A percentile compares a stretch with the other conserved stretches of the same genome.
Conservation (phyloP, 2,888 invertebrate species). For the Mesorhabditis spiculigera region DNA sequence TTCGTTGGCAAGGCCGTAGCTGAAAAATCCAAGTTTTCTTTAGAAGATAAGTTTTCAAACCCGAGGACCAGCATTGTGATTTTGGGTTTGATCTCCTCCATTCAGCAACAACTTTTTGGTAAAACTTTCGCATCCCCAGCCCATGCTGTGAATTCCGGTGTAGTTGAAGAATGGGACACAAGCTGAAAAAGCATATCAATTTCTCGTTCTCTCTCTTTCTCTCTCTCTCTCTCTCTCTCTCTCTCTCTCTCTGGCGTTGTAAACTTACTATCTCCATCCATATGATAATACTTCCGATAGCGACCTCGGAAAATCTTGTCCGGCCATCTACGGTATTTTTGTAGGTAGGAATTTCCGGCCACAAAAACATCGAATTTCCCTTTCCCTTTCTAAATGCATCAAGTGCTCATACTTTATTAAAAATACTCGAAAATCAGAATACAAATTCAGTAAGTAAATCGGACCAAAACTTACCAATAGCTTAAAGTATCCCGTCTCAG, state of each 20-base stretch:
- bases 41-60: neutral
- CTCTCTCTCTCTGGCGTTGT: no score
- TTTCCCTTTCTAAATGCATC: neutral
- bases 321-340: neutral
- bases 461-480: no score
- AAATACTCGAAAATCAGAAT: no score
- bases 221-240: no score
- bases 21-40: neutral
- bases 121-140: neutral
- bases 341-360: neutral
- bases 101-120: neutral
- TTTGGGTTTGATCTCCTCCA: neutral
- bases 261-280: neutral
- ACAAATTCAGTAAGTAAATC: no score
- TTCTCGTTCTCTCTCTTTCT: no score
- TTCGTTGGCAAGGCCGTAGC: neutral
- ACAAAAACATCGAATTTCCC: neutral
- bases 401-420: no score
- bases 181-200: neutral
- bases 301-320: neutral
- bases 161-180: neutral
- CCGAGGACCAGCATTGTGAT: neutral
- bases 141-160: neutral
- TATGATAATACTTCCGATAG: neutral
- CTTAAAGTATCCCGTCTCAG: no score